phyloP scores from a whole-genome alignment of 2,888 invertebrate genomes.

The Chydorus sphaericus region DNA sequence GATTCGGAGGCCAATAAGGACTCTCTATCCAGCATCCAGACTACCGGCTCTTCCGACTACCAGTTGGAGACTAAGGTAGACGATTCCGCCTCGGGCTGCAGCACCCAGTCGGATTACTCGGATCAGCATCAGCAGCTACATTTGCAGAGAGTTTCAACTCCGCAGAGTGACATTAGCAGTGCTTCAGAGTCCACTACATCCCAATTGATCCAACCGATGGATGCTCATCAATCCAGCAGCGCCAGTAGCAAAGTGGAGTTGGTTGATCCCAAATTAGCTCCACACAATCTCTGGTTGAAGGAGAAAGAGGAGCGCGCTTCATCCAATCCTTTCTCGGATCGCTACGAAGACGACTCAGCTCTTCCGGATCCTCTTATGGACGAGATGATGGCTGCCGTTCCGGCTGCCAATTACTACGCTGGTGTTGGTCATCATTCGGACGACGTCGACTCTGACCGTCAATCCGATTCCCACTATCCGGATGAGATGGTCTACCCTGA shows the following conservation, averaged over 20 bases:
- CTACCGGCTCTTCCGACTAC: neutral
- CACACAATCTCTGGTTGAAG: neutral
- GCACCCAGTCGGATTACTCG: neutral
- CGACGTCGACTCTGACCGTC: neutral
- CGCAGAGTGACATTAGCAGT: constrained; percentile 47
- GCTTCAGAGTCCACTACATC: constrained; percentile 16
- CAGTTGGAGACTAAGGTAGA: neutral
- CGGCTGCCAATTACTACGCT: constrained; percentile 13
- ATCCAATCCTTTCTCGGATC: constrained; percentile 16
- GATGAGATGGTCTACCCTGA: neutral
- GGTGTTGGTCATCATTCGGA: constrained; percentile 6
- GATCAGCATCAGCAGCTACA: neutral
- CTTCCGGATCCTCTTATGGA: constrained; percentile 1
- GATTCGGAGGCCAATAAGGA: constrained; percentile 1
- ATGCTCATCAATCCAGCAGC: neutral
- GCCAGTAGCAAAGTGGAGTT: constrained; percentile 6
- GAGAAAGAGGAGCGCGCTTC: constrained; percentile 10
- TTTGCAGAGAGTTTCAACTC: constrained; percentile 31
- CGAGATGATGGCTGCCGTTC: constrained; percentile 6
- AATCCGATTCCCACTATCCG: neutral
- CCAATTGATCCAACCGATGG: neutral
- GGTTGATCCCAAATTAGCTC: constrained; percentile 8
- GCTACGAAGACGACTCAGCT: constrained; percentile 1
- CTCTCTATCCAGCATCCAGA: neutral
- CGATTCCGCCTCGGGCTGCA: neutral